Evolutionary conservation across 1,140 invertebrate species (phyloP), one percentile per base, ranked within the genome.

Genomic region (Heterodera schachtii): DNA sequence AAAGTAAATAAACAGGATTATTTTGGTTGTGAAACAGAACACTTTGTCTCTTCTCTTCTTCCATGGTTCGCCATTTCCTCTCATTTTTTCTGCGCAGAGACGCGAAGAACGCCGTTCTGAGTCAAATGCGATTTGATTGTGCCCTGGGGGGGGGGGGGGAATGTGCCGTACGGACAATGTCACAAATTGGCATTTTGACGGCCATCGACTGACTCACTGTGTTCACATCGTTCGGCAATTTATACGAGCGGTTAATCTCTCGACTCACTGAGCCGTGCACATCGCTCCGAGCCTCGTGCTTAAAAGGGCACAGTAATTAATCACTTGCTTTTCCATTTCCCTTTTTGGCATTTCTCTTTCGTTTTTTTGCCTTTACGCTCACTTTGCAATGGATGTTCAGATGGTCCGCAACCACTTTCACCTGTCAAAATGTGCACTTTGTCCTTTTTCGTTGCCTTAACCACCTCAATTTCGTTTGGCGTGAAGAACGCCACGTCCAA

Each of bases 391-490:
- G 82, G 71, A 89, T 87, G 52, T 87, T 76, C 49, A 89, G 57
- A 66, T 90, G 83, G 13, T 87, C 66, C 41, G 85, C 87, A 21
- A 81, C 79, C 16, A 89, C 87, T 79, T 89, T 89, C 5, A 87
- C 86, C 86, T 87, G 31, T 31, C 31, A 31, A 31, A 31, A 31
- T 31, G 31, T 1, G 31, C 31, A 31, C 31, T 31, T 31, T 31
- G 31, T 31, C 31, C 31, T 31, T 31, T 31, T 31, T 31, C 31
- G 31, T 31, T 31, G 31, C 9, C 44, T 31, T 67, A 41, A 43
- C 60, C 64, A 87, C 87, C 75, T 89, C 87, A 80, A 89, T 90
- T 75, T 89, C 88, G 69, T 86, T 89, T 43, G 88, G 88, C 47
- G 84, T 81, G 78, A 89, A 89, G 77, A 82, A 89, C 47, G 86